Conservation (phyloP, 2,888 invertebrate genomes). For the Zelleria hepariella region DNA sequence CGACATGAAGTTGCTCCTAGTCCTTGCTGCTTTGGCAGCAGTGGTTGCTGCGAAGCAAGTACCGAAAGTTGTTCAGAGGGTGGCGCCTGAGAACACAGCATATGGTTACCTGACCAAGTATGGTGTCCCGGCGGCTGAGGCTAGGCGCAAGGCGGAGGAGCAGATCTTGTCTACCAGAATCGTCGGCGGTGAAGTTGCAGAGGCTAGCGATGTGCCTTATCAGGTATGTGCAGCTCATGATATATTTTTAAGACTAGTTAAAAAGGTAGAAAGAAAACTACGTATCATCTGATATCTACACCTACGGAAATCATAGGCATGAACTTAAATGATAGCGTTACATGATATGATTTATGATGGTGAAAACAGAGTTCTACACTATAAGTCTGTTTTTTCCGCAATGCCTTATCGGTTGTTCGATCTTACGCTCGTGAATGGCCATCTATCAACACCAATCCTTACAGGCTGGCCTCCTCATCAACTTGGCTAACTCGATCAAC, state of each 20-base stretch:
- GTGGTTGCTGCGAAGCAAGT: not conserved
- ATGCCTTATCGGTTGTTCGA: no score
- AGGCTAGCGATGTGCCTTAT: slow-evolving; percentile 28
- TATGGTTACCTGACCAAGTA: slow-evolving; percentile 30
- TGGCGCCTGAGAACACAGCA: slow-evolving; percentile 18
- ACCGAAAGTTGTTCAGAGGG: not conserved
- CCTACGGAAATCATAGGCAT: no score
- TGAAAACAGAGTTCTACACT: no score
- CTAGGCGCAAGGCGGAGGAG: slow-evolving; percentile 32
- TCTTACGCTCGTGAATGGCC: no score
- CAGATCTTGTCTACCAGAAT: slow-evolving; percentile 25
- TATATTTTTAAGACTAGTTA: no score
- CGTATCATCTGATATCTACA: no score
- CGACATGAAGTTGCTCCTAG: not conserved
- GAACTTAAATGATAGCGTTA: no score
- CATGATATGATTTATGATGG: no score
- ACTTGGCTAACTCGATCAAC: slow-evolving; percentile 16
- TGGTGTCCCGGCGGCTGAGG: slow-evolving; percentile 31
- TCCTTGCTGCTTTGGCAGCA: not conserved
- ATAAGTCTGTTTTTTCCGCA: no score
- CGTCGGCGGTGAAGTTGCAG: slow-evolving; percentile 31
- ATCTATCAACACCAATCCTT: no score
- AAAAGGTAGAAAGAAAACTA: no score
- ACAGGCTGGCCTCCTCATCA: slow-evolving; percentile 30
- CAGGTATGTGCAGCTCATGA: slow-evolving; percentile 23